These are phyloP conservation scores for Rostratula benghalensis DNA, from an alignment of 2,113 vertebrate genomes.

Conservation along the genomic window DNA sequence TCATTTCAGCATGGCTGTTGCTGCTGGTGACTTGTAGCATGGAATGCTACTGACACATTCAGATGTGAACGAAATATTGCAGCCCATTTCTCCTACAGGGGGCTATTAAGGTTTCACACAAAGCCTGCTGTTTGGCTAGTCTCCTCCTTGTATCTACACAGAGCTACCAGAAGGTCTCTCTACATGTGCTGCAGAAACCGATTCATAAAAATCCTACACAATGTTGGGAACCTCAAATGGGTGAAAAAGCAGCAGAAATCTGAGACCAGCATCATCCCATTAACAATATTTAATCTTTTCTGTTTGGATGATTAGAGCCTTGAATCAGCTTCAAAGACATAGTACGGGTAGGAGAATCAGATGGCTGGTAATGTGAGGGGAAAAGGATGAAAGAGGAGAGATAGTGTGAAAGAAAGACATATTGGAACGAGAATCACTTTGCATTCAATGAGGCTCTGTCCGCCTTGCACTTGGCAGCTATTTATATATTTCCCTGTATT, in stretches of 20 bases:
- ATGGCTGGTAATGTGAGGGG: not conserved
- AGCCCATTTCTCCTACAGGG: not conserved
- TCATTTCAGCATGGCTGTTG: not conserved
- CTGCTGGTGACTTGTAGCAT: fast-evolving
- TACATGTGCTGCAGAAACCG: not conserved
- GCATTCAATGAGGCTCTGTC: not conserved
- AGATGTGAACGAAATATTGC: not conserved
- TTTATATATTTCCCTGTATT: slow-evolving; percentile 51
- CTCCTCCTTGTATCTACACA: fast-evolving
- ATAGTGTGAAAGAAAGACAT: not conserved
- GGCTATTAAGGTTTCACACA: not conserved
- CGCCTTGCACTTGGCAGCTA: slow-evolving; percentile 16
- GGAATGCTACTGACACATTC: not conserved
- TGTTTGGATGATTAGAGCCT: not conserved
- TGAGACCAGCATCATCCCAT: not conserved
- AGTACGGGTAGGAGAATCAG: not conserved
- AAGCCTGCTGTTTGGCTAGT: not conserved
- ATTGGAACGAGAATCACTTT: slow-evolving; percentile 26
- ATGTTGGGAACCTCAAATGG: not conserved
- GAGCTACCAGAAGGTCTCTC: not conserved
- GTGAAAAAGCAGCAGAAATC: not conserved
- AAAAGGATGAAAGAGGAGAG: slow-evolving; percentile 21
- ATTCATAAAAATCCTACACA: not conserved
- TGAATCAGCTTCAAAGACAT: not conserved
- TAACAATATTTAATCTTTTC: not conserved